Conservation (phyloP, 2,113 vertebrate genomes). For the Pituophis catenifer region DNA sequence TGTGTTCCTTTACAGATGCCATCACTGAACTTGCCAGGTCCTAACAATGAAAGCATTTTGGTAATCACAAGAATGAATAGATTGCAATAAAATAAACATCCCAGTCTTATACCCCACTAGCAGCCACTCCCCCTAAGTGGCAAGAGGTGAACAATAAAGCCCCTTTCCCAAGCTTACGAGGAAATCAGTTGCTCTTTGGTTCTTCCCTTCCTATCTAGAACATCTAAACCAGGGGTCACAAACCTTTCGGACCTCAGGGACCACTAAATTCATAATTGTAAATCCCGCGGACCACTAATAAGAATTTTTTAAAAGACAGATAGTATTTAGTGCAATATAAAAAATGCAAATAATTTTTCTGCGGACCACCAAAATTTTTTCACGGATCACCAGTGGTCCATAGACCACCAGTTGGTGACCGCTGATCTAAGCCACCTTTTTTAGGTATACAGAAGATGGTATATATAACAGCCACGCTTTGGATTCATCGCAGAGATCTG, state of each 20-base stretch:
- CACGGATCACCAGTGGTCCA: no score
- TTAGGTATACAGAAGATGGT: neutral
- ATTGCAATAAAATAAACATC: neutral
- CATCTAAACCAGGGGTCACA: neutral
- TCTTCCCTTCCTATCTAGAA: neutral
- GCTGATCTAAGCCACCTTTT: neutral
- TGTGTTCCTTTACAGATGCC: neutral
- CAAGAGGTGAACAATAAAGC: neutral
- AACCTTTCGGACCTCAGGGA: no score
- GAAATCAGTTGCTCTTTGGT: neutral
- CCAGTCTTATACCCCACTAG: neutral
- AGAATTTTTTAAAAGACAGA: no score
- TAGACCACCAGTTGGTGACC: no score
- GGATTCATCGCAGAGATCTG: neutral
- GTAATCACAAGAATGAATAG: neutral
- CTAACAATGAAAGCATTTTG: neutral
- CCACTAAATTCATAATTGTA: no score
- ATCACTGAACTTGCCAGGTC: neutral
- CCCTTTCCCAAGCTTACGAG: neutral
- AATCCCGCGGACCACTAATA: no score
- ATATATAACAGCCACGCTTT: neutral
- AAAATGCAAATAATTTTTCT: no score
- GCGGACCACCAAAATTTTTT: no score
- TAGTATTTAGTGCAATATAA: no score
- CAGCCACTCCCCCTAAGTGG: neutral